phyloP scores from a whole-genome alignment of 2,888 invertebrate genomes.

The Syrista parreyssii region DNA sequence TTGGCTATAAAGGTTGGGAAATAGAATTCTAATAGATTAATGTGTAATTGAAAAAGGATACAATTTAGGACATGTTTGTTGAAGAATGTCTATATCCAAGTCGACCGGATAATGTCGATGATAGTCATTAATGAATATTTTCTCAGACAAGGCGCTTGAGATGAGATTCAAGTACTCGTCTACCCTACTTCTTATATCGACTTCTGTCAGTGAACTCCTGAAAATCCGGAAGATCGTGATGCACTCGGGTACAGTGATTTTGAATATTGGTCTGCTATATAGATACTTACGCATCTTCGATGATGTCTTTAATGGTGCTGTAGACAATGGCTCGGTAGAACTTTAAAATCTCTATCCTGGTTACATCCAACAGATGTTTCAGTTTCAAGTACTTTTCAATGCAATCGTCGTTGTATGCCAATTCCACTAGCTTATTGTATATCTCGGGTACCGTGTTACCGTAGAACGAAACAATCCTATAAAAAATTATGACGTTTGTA shows the following conservation, averaged over 20 bases:
- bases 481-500: conserved; percentile 42
- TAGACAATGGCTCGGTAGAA: conserved; percentile 65
- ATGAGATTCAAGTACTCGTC: conserved; percentile 67
- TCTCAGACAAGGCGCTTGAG: conserved; percentile 68
- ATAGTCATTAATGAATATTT: conserved; percentile 77
- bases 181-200: conserved; percentile 48
- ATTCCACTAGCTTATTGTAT: conserved; percentile 72
- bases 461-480: conserved; percentile 81
- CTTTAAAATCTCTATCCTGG: conserved; percentile 67
- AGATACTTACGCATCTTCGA: conserved; percentile 60
- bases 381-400: conserved; percentile 63
- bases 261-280: not conserved
- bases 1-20: not conserved
- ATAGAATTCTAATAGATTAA: not conserved
- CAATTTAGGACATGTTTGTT: conserved; percentile 75
- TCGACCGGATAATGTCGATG: conserved; percentile 75
- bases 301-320: conserved; percentile 58
- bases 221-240: conserved; percentile 14
- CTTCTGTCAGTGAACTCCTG: conserved; percentile 44
- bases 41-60: conserved; percentile 69
- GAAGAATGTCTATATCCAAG: conserved; percentile 74
- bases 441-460: conserved; percentile 79
- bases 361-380: conserved; percentile 67
- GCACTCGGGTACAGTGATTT: not conserved
- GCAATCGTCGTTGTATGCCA: conserved; percentile 62